A percentile compares a stretch with the other conserved stretches of the same genome.
Evolutionary conservation across 2,797 vertebrate genomes (phyloP).

Genomic region (Mormyrops boulengeri): DNA sequence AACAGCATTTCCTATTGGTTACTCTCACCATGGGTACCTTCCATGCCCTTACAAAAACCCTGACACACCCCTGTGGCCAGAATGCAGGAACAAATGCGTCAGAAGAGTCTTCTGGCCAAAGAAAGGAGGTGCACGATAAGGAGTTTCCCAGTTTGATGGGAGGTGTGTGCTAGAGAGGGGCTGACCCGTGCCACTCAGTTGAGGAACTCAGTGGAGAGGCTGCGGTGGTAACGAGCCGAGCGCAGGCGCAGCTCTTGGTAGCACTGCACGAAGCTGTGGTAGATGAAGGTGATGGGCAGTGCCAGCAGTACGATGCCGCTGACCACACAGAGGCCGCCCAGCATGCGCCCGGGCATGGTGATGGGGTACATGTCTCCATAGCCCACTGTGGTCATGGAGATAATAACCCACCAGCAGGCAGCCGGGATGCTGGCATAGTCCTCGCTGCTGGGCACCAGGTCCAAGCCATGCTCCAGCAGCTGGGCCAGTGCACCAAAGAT

Average conservation of each 20-base stretch:
- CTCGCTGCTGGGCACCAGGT: conserved; percentile 80
- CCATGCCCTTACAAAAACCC: neutral
- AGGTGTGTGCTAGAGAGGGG: neutral
- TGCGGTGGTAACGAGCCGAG: conserved; percentile 81
- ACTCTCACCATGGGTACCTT: neutral
- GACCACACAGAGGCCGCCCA: conserved; percentile 95
- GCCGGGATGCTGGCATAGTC: conserved; percentile 97
- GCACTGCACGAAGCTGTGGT: conserved; percentile 98
- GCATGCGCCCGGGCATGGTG: conserved; percentile 87
- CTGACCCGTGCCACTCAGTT: conserved; percentile 52
- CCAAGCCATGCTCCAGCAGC: conserved; percentile 91
- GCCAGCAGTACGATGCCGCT: conserved; percentile 95
- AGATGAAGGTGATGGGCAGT: conserved; percentile 97
- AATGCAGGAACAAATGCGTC: neutral
- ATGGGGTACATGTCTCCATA: conserved; percentile 98
- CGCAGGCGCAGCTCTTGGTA: conserved; percentile 95
- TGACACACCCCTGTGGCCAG: neutral
- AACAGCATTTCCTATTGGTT: neutral
- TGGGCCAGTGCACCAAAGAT: conserved; percentile 97
- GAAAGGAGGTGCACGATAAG: neutral
- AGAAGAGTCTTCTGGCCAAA: neutral
- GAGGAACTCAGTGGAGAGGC: conserved; percentile 78
- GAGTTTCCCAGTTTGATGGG: neutral
- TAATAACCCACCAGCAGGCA: conserved; percentile 99
- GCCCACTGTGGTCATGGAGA: conserved; percentile 98